A percentile compares a stretch with the other conserved stretches of the same genome.
phyloP scores from a whole-genome alignment of 2,113 vertebrate species.

The Barbus barbus region DNA sequence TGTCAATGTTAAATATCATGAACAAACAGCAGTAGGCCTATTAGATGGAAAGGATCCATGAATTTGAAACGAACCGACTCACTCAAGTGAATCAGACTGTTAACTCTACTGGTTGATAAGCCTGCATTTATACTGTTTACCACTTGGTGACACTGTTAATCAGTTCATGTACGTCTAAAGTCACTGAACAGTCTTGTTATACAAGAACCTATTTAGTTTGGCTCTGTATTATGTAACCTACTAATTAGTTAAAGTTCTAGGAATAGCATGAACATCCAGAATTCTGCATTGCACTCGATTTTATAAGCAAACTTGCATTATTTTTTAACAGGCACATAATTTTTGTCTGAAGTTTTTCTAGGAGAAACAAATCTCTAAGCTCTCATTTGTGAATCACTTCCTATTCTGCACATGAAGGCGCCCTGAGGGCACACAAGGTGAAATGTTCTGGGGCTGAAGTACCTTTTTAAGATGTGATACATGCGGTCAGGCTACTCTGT shows the following conservation, averaged over 20 bases:
- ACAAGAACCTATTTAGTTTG: background rate
- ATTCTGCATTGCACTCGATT: background rate
- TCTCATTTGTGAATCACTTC: constrained; percentile 26
- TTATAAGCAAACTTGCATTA: background rate
- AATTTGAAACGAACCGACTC: background rate
- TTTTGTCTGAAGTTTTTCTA: background rate
- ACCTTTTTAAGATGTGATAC: constrained; percentile 47
- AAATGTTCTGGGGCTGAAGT: constrained; percentile 45
- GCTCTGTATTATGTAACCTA: background rate
- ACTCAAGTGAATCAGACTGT: background rate
- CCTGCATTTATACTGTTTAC: constrained; percentile 46
- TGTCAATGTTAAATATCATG: no score
- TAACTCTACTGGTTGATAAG: background rate
- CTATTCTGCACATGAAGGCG: constrained; percentile 22
- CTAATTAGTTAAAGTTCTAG: background rate
- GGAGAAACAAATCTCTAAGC: background rate
- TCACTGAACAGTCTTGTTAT: background rate
- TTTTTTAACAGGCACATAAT: background rate
- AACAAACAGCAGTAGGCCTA: no score
- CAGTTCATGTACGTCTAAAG: constrained; percentile 31
- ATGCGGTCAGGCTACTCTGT: constrained; percentile 56
- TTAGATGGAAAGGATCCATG: background rate
- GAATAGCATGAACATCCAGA: background rate
- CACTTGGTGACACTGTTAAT: constrained; percentile 64
- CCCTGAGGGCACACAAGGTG: constrained; percentile 40